These are phyloP conservation scores for Rhopalosiphum nymphaeae DNA, from an alignment of 2,888 invertebrate species.

Conservation along the genomic window DNA sequence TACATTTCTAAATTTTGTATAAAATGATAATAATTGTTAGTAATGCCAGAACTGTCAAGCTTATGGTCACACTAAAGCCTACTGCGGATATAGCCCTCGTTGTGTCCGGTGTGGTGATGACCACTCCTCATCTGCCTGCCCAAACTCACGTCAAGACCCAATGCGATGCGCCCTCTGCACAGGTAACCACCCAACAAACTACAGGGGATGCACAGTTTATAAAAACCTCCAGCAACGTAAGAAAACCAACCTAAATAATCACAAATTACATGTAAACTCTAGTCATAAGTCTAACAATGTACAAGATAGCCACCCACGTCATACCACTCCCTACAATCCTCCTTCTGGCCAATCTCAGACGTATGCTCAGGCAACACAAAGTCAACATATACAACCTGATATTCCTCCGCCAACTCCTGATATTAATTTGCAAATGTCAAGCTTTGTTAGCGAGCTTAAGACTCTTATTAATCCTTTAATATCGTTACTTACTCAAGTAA, in stretches of 20 bases:
- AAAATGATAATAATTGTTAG: too few relatives aligned
- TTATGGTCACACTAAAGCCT: too few relatives aligned
- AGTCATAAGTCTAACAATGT: conserved; percentile 17
- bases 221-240: conserved; percentile 9
- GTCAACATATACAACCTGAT: background rate
- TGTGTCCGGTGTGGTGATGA: too few relatives aligned
- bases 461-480: background rate
- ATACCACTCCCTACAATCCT: background rate
- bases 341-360: background rate
- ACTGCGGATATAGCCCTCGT: too few relatives aligned
- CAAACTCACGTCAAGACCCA: too few relatives aligned
- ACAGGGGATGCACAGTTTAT: background rate
- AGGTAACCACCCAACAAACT: too few relatives aligned
- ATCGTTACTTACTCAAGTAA: too few relatives aligned
- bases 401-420: background rate
- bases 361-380: background rate
- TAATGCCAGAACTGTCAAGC: too few relatives aligned
- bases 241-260: conserved; percentile 15
- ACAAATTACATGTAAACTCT: background rate
- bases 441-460: background rate
- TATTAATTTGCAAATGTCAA: background rate
- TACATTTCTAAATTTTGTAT: too few relatives aligned
- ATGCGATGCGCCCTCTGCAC: too few relatives aligned
- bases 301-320: background rate
- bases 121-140: too few relatives aligned